Conservation (phyloP, 2,797 vertebrate genomes). For the Hybognathus amarus region DNA sequence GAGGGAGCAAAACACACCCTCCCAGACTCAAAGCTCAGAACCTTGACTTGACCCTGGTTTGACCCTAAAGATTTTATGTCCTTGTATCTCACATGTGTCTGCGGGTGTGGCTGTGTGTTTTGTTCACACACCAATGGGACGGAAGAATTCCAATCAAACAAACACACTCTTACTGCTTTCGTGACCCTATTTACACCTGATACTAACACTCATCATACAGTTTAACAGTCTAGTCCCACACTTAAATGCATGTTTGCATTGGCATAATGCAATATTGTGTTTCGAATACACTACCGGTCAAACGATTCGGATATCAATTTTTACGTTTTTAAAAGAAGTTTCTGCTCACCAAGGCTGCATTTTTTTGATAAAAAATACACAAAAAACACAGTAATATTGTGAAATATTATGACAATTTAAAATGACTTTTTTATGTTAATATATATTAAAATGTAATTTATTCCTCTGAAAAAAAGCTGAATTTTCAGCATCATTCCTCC, state of each 20-base stretch:
- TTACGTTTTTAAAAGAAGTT: no score
- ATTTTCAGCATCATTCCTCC: no score
- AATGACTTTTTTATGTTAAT: no score
- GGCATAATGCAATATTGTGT: no score
- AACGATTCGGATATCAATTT: no score
- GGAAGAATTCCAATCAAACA: constrained; percentile 50
- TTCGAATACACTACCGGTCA: no score
- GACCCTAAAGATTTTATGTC: constrained; percentile 75
- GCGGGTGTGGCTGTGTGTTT: constrained; percentile 76
- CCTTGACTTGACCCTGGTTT: constrained; percentile 79
- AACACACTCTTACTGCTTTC: not conserved
- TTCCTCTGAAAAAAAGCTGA: no score
- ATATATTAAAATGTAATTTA: no score
- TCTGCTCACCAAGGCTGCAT: no score
- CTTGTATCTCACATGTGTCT: constrained; percentile 46
- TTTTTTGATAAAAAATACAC: no score
- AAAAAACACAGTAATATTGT: no score
- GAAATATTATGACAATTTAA: no score
- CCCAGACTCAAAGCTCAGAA: constrained; percentile 66
- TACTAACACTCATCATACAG: not conserved
- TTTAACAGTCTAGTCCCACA: not conserved
- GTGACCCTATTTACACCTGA: constrained; percentile 14
- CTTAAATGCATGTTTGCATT: not conserved
- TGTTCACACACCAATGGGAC: constrained; percentile 65
- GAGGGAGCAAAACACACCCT: constrained; percentile 20